These are phyloP conservation scores for Xyrichtys novacula DNA, from an alignment of 2,797 vertebrate species.

Conservation along the genomic window DNA sequence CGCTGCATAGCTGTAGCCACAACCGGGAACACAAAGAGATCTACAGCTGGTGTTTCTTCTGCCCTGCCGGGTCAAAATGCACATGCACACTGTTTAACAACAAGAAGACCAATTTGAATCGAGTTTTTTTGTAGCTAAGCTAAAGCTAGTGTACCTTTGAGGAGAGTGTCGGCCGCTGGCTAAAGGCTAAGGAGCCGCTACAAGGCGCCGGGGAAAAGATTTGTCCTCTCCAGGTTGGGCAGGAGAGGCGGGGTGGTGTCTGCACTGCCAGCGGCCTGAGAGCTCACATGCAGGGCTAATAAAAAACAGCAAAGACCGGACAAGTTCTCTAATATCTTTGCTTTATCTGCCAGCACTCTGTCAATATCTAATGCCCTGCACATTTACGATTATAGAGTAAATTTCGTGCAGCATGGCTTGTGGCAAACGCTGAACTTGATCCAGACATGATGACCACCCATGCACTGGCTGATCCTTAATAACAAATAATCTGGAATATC, in stretches of 20 bases:
- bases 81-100: constrained; percentile 27
- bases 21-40: constrained; percentile 71
- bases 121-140: constrained; percentile 65
- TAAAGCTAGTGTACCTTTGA: constrained; percentile 70
- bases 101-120: constrained; percentile 24
- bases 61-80: constrained; percentile 33
- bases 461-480: constrained; percentile 23
- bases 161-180: constrained; percentile 76
- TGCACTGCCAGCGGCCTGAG: constrained; percentile 64
- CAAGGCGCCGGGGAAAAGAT: constrained; percentile 78
- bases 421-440: constrained; percentile 60
- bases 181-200: constrained; percentile 81
- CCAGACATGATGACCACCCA: constrained; percentile 45
- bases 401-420: constrained; percentile 33
- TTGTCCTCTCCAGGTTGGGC: constrained; percentile 74
- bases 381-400: constrained; percentile 17
- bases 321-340: constrained; percentile 2
- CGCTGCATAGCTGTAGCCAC: constrained; percentile 66
- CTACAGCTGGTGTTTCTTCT: constrained; percentile 35
- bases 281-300: constrained; percentile 33
- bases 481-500: constrained; percentile 3
- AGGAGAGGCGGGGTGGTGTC: constrained; percentile 76
- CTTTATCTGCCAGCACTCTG: constrained; percentile 39
- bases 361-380: constrained; percentile 32
- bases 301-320: constrained; percentile 11